Conservation (phyloP, 2,888 invertebrate species). For the Epinotia nisella region DNA sequence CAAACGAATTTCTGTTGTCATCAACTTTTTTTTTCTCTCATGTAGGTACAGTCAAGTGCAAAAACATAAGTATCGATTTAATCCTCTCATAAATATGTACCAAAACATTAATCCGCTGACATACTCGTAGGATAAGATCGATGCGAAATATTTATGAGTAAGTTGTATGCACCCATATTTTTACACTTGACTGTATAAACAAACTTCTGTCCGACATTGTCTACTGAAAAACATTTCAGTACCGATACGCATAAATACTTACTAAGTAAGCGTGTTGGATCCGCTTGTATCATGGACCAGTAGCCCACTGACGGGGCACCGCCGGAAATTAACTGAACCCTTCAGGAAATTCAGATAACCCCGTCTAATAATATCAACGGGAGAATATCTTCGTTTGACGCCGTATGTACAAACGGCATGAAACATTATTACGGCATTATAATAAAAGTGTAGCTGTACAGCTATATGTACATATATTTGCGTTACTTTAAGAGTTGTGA, state of each 20-base stretch:
- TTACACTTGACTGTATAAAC: no score
- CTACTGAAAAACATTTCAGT: not conserved
- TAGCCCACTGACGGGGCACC: constrained; percentile 15
- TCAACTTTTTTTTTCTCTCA: not conserved
- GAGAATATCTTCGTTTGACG: constrained; percentile 25
- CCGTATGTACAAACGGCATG: not conserved
- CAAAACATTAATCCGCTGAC: no score
- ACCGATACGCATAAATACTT: constrained; percentile 8
- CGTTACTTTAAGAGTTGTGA: constrained; percentile 2
- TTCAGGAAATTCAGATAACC: constrained; percentile 50
- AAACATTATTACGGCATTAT: no score
- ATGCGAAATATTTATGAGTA: no score
- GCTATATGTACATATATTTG: not conserved
- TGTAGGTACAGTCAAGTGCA: no score
- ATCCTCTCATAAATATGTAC: no score
- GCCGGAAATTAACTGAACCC: constrained; percentile 63
- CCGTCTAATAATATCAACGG: constrained; percentile 35
- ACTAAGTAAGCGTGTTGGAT: not conserved
- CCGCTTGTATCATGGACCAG: constrained; percentile 23
- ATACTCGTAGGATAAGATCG: no score
- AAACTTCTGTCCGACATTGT: not conserved
- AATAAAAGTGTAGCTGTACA: no score
- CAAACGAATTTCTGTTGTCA: not conserved
- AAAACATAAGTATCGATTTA: no score
- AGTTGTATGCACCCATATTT: no score